Evolutionary conservation across 1,140 invertebrate species (phyloP).

Genomic region (Charaxes varanes): DNA sequence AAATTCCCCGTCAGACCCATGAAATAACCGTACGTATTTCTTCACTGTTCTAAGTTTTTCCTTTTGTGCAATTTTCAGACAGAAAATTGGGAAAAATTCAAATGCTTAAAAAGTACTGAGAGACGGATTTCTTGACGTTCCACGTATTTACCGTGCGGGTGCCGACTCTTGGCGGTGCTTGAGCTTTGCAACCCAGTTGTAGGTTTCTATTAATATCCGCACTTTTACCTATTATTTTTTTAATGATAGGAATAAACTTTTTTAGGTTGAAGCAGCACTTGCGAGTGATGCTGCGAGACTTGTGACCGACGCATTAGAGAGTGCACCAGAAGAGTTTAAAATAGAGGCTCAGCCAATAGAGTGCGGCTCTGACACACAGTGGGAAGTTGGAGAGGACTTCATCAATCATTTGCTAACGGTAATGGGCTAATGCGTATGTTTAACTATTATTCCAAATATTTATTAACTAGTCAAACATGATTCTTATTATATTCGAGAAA

Average conservation of each 20-base stretch:
- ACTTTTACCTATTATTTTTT: not conserved
- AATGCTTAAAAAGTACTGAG: too few species aligned
- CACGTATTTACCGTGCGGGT: too few species aligned
- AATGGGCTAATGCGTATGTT: conserved; percentile 4
- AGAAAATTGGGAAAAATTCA: too few species aligned
- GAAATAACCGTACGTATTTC: conserved; percentile 59
- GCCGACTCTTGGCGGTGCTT: too few species aligned
- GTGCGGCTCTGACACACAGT: conserved; percentile 43
- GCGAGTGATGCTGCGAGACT: conserved; percentile 57
- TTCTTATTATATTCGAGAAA: too few species aligned
- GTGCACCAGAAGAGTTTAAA: conserved; percentile 45
- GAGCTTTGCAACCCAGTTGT: not conserved
- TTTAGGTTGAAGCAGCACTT: conserved; percentile 53
- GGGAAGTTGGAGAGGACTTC: conserved; percentile 48
- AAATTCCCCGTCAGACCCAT: conserved; percentile 41
- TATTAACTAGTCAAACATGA: too few species aligned
- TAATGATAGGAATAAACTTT: conserved; percentile 2
- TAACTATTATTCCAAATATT: not conserved
- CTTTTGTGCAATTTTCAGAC: too few species aligned
- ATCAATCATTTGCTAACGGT: conserved; percentile 53
- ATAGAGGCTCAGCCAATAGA: conserved; percentile 37
- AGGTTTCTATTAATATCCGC: not conserved
- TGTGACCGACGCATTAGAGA: conserved; percentile 54
- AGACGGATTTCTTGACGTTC: not conserved
- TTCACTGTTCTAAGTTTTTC: too few species aligned